Evolutionary conservation across 2,113 vertebrate genomes (phyloP), one percentile per base, ranked within the genome.

Genomic region (Xerus inauris): DNA sequence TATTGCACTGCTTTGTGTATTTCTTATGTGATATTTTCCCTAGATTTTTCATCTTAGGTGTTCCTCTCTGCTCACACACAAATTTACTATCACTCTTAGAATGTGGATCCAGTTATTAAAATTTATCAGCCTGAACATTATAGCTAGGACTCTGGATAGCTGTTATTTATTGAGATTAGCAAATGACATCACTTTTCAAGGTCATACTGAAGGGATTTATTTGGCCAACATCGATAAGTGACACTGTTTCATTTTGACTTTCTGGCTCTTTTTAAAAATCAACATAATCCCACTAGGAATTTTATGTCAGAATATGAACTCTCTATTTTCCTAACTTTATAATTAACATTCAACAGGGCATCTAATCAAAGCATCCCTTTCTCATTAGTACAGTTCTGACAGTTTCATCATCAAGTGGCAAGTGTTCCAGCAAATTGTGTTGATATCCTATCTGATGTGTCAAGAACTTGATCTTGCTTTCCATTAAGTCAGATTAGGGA

Each of bases 401-500:
- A 94, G 97, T 88, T 94, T 95, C 94, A 97, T 96, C 97, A 97
- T 92, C 96, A 94, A 94, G 81, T 79, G 83, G 84, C 92, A 94
- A 97, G 89, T 92, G 84, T 97, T 97, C 77, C 91, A 97, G 97
- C 72, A 96, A 96, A 97, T 94, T 97, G 93, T 96, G 87, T 76
- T 96, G 91, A 45, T 95, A 95, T 87, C 89, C 81, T 94, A 97
- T 92, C 95, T 94, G 89, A 92, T 94, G 87, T 96, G 97, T 98
- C 93, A 96, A 95, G 93, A 97, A 96, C 71, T 87, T 97, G 93
- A 96, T 97, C 92, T 94, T 97, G 92, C 16, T 92, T 97, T 97
- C 94, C 94, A 97, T 96, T 97, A 96, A 97, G 93, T 96, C 84
- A 95, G 89, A 97, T 98, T 96, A 96, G 89, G 84, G 42, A 97